phyloP scores from a whole-genome alignment of 1,140 invertebrate genomes.

The Trachymyrmex cornetzi region DNA sequence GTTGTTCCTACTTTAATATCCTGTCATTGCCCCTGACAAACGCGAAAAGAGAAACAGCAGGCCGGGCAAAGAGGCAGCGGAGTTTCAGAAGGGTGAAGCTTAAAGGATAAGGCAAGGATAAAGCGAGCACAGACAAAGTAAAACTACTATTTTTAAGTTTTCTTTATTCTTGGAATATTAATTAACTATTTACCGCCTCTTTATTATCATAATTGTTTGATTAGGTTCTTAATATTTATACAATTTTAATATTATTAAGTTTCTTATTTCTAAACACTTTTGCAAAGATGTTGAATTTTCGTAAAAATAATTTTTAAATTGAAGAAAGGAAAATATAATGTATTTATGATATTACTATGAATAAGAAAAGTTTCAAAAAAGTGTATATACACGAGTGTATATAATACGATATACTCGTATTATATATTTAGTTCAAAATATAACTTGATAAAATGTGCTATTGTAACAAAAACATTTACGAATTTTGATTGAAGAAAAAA shows the following conservation, averaged over 20 bases:
- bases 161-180: not conserved
- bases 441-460: not conserved
- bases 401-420: not conserved
- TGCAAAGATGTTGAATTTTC: not conserved
- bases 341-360: not conserved
- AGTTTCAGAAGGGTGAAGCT: constrained; percentile 41
- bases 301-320: not conserved
- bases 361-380: not conserved
- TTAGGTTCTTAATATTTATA: not conserved
- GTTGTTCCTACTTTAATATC: constrained; percentile 82
- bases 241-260: not conserved
- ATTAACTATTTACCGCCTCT: not conserved
- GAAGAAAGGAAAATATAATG: not conserved
- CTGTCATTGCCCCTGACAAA: constrained; percentile 81
- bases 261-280: not conserved
- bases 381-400: not conserved
- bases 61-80: constrained; percentile 8
- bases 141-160: not conserved
- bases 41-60: constrained; percentile 73
- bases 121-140: constrained; percentile 17
- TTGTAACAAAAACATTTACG: not conserved
- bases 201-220: not conserved
- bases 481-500: constrained; percentile 2
- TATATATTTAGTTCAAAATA: not conserved
- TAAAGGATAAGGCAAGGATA: constrained; percentile 51